These are phyloP conservation scores for Uria lomvia DNA, from an alignment of 2,113 vertebrate genomes.

Conservation along the genomic window DNA sequence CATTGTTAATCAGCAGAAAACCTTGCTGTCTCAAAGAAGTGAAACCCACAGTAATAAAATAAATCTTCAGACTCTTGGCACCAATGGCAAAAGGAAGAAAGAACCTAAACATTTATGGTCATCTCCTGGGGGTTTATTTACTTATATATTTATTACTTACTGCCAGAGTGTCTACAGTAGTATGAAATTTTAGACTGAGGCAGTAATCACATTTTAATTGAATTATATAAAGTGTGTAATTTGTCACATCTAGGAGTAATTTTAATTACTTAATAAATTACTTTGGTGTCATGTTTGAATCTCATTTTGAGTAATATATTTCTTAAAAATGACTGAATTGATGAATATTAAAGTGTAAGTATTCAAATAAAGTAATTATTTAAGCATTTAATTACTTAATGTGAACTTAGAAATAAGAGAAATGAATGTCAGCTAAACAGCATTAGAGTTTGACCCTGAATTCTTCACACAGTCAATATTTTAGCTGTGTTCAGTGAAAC, in stretches of 20 bases:
- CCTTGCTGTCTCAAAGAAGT: background rate
- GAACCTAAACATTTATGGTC: background rate
- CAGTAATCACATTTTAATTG: constrained; percentile 33
- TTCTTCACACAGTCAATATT: background rate
- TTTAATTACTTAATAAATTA: constrained; percentile 57
- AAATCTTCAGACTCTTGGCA: background rate
- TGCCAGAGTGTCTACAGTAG: background rate
- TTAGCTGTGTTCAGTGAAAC: background rate
- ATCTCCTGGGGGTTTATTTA: background rate
- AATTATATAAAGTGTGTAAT: constrained; percentile 44
- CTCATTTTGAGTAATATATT: constrained; percentile 20
- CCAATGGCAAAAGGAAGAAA: background rate
- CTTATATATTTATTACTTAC: background rate
- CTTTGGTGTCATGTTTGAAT: constrained; percentile 22
- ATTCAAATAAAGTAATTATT: constrained; percentile 32
- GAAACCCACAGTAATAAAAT: background rate
- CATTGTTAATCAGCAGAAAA: background rate
- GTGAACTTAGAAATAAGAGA: background rate
- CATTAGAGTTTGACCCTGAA: background rate
- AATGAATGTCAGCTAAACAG: background rate
- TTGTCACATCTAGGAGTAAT: constrained; percentile 21
- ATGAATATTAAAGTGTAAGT: constrained; percentile 26
- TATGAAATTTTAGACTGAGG: background rate
- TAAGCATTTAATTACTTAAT: constrained; percentile 24
- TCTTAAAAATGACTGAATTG: constrained; percentile 1